phyloP scores from a whole-genome alignment of 1,140 invertebrate species.

The Drosophila pachea region DNA sequence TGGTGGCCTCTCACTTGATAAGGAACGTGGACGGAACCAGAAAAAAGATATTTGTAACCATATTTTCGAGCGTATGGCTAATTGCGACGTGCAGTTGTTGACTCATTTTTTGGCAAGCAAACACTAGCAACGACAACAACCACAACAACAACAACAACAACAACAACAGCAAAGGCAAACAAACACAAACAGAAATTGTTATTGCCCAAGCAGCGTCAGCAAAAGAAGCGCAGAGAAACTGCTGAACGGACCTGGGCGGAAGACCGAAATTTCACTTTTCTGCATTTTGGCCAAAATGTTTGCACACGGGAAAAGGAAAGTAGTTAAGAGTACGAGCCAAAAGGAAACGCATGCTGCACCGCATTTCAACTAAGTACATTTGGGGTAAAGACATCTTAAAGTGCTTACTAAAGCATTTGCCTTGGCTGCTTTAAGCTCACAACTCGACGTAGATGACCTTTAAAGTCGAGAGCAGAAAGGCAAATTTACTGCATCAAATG shows the following conservation, averaged over 20 bases:
- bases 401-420: neutral
- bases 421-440: neutral
- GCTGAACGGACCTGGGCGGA: conserved; percentile 43
- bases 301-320: conserved; percentile 20
- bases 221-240: conserved; percentile 30
- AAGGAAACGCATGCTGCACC: conserved; percentile 4
- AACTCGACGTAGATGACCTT: too few species aligned
- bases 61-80: conserved; percentile 40
- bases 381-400: neutral
- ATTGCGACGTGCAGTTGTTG: conserved; percentile 56
- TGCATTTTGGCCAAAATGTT: conserved; percentile 32
- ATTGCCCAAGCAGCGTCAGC: conserved; percentile 36
- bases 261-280: conserved; percentile 33
- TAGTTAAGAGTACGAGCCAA: conserved; percentile 14
- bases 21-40: neutral
- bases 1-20: conserved; percentile 31
- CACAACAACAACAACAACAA: conserved; percentile 1
- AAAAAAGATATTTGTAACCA: conserved; percentile 13
- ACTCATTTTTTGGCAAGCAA: conserved; percentile 40
- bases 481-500: too few species aligned
- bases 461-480: too few species aligned
- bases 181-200: conserved; percentile 34
- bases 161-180: conserved; percentile 22
- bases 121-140: conserved; percentile 9
- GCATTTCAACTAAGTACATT: too few species aligned